A percentile compares a stretch with the other conserved stretches of the same genome.
phyloP scores from a whole-genome alignment of 2,888 invertebrate species.

The Nomada flava region DNA sequence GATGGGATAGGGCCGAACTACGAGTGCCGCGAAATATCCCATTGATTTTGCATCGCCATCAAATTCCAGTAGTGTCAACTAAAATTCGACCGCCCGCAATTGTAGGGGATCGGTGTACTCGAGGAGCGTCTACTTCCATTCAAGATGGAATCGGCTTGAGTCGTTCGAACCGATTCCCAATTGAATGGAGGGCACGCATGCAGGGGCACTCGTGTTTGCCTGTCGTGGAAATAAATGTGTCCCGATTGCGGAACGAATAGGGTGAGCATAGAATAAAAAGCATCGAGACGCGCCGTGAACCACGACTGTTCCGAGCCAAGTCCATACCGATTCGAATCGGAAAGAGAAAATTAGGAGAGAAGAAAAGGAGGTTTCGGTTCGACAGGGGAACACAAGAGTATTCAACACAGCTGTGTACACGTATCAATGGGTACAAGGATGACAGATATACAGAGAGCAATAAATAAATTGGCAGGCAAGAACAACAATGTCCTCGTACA shows the following conservation, averaged over 20 bases:
- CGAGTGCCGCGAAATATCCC: not conserved
- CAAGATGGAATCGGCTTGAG: not conserved
- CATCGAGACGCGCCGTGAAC: conserved; percentile 22
- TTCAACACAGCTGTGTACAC: conserved; percentile 70
- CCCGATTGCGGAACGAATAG: conserved; percentile 17
- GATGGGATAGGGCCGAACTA: not conserved
- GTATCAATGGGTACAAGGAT: conserved; percentile 66
- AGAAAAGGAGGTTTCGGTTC: conserved; percentile 5
- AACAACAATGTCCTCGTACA: conserved; percentile 72
- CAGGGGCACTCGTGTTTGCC: conserved; percentile 14
- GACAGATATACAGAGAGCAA: conserved; percentile 72
- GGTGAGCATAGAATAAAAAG: conserved; percentile 27
- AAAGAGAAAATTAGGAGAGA: conserved; percentile 17
- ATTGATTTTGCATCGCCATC: too few relatives aligned
- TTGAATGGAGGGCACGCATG: conserved; percentile 8
- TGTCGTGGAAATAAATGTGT: conserved; percentile 34
- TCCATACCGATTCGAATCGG: conserved; percentile 11
- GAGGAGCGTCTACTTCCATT: not conserved
- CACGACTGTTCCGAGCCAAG: conserved; percentile 8
- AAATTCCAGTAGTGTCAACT: not conserved
- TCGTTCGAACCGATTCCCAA: conserved; percentile 12
- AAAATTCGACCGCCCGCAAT: not conserved
- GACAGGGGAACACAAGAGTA: conserved; percentile 49
- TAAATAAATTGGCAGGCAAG: conserved; percentile 70
- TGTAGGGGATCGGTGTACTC: not conserved